A percentile compares a stretch with the other conserved stretches of the same genome.
Evolutionary conservation across 2,888 invertebrate genomes (phyloP).

Genomic region (Drosophila yooni): DNA sequence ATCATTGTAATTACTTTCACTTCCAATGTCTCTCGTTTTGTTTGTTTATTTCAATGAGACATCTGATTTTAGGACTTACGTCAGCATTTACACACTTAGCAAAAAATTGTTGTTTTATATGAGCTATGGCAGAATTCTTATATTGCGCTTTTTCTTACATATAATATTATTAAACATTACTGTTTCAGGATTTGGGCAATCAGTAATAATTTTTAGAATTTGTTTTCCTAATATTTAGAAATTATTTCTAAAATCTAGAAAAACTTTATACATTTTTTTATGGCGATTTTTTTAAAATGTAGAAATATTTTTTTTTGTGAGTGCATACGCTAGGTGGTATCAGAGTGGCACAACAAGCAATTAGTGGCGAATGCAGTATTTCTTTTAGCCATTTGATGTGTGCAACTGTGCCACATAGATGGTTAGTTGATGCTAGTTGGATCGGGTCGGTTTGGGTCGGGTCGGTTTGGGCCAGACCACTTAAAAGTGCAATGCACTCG

Average conservation of each 20-base stretch:
- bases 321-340: not conserved
- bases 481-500: constrained; percentile 71
- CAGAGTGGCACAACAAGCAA: not conserved
- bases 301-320: not conserved
- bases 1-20: not conserved
- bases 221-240: no score
- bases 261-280: not conserved
- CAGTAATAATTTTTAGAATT: not conserved
- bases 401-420: constrained; percentile 64
- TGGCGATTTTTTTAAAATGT: not conserved
- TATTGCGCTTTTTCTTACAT: not conserved
- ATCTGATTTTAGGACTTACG: not conserved
- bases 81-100: not conserved
- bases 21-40: not conserved
- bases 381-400: constrained; percentile 32
- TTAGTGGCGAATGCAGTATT: constrained; percentile 18
- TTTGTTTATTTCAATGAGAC: not conserved
- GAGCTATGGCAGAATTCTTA: not conserved
- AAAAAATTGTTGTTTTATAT: not conserved
- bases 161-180: not conserved
- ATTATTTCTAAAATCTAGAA: not conserved
- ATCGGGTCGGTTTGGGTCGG: constrained; percentile 30
- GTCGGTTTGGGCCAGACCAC: constrained; percentile 31
- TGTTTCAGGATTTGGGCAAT: not conserved
- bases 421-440: constrained; percentile 31